Base-by-base conservation (phyloP, 2,113 vertebrate genomes). In the Scomber japonicus region DNA sequence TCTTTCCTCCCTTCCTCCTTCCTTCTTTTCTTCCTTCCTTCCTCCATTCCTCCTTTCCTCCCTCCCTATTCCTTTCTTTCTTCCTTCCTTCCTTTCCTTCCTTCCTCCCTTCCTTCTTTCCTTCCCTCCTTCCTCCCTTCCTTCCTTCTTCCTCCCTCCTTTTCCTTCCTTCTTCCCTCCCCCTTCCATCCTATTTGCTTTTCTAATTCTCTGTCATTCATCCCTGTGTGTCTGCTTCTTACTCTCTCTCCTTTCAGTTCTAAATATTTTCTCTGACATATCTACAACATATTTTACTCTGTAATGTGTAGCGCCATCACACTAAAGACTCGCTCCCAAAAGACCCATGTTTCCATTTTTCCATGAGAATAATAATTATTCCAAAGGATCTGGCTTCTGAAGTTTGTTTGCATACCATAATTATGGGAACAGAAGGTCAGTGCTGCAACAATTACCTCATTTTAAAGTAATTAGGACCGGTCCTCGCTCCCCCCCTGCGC, bases 351-450 rank as follows among this genome's bases (percentile, higher is more conserved):
- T n/a, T n/a, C 19, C 4, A 10, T 72, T 53, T 61, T 81, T 76
- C 77, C 19, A 78, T 60, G 21, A 27, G 40, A 75, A 73, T 70
- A 24, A 15, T 80, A 66, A 77, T 83, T 75, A 74, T 73, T 78
- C 35, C 5, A 30, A 76, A 78, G 48, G n/a, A 69, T 77, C 54
- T 65, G 31, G 68, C 31, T 31, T 82, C 59, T 84, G 78, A 78
- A 80, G 77, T 83, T 82, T 85, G 86, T 87, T 91, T 91, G 72
- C 74, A 64, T 63, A 54, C 27, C 10, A 51, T 93, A 90, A 90
- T 82, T 75, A 83, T 70, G 56, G 71, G 73, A 88, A 80, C 79
- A 84, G 86, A 67, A 88, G 91, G 90, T 92, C 88, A 88, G 13
- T 17, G 12, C 60, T 50, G 80, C 45, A 74, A 74, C 81, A 90